phyloP scores from a whole-genome alignment of 2,888 invertebrate genomes.

The Epinotia bilunana region DNA sequence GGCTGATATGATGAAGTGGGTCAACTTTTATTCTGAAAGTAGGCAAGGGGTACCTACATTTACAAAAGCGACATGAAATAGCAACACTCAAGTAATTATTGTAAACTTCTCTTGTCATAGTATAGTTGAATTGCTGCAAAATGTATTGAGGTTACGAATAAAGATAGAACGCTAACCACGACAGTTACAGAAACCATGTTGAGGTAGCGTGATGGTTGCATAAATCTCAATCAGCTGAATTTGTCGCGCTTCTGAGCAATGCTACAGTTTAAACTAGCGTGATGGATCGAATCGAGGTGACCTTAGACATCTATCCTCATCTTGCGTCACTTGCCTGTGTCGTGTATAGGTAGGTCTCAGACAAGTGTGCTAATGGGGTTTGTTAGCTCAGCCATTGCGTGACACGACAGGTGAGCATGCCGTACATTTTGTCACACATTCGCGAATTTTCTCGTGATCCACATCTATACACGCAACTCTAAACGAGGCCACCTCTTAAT shows the following conservation, averaged over 20 bases:
- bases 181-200: conserved; percentile 7
- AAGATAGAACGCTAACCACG: conserved; percentile 3
- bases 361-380: conserved; percentile 61
- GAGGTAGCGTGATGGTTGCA: conserved; percentile 55
- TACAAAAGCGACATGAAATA: too few species aligned
- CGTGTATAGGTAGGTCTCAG: conserved; percentile 2
- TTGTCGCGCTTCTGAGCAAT: conserved; percentile 56
- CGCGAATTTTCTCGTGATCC: conserved; percentile 64
- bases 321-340: conserved; percentile 43
- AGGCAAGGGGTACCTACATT: too few species aligned
- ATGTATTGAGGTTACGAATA: background rate
- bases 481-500: conserved; percentile 31
- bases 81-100: background rate
- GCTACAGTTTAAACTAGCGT: conserved; percentile 51
- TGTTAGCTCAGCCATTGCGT: conserved; percentile 64
- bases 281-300: conserved; percentile 56
- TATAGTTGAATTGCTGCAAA: background rate
- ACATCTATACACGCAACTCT: conserved; percentile 50
- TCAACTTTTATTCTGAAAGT: too few species aligned
- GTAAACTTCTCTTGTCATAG: background rate
- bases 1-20: too few species aligned
- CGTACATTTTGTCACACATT: conserved; percentile 63
- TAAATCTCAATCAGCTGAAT: conserved; percentile 60
- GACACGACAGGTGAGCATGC: conserved; percentile 56
- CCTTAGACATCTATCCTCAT: conserved; percentile 54